phyloP scores from a whole-genome alignment of 2,888 invertebrate genomes.

The Cephus pulcher region DNA sequence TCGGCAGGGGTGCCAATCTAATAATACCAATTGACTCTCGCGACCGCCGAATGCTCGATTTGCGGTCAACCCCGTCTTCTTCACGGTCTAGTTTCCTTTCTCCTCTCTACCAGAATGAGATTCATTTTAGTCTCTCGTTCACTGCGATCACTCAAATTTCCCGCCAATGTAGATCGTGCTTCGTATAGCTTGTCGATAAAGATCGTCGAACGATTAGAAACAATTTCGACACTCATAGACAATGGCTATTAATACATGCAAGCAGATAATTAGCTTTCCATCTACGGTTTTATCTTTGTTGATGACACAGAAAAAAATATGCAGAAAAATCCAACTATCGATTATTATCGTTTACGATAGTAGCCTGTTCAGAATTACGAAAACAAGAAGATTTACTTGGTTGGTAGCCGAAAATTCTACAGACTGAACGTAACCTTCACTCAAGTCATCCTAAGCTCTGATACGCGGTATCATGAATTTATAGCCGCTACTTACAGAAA shows the following conservation, averaged over 20 bases:
- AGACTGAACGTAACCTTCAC: background rate
- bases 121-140: background rate
- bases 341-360: background rate
- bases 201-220: background rate
- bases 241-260: background rate
- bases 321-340: background rate
- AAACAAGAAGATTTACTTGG: no score
- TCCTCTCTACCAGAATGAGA: background rate
- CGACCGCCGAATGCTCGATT: constrained; percentile 58
- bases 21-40: constrained; percentile 65
- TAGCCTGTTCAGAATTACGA: no score
- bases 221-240: background rate
- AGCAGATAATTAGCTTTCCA: background rate
- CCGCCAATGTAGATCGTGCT: background rate
- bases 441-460: constrained; percentile 15
- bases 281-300: background rate
- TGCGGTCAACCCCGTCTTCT: constrained; percentile 34
- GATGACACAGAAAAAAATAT: background rate
- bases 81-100: background rate
- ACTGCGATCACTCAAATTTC: background rate
- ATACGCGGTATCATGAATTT: constrained; percentile 23
- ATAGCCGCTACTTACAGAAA: constrained; percentile 19
- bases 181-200: background rate
- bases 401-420: no score
- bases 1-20: constrained; percentile 63